These are phyloP conservation scores for Macaca mulatta DNA, from an alignment of 2,113 vertebrate species.

Conservation along the genomic window DNA sequence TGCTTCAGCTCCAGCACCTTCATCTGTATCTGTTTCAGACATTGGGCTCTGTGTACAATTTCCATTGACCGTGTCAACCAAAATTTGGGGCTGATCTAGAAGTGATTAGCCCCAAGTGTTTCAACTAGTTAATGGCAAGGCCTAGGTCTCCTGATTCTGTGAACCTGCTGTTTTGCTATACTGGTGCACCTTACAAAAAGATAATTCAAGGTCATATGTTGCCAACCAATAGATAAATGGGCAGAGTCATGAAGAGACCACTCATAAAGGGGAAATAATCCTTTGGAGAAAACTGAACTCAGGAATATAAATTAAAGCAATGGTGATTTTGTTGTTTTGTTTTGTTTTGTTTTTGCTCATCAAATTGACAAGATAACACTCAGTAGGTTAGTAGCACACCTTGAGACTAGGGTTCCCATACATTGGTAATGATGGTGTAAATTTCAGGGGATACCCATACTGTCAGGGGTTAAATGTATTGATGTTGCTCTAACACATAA, in stretches of 20 bases:
- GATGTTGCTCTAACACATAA: neutral
- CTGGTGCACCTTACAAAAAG: neutral
- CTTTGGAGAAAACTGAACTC: neutral
- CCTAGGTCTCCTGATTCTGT: neutral
- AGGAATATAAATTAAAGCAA: neutral
- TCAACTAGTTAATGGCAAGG: neutral
- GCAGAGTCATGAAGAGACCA: neutral
- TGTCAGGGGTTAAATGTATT: neutral
- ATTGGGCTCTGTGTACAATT: neutral
- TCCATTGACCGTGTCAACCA: neutral
- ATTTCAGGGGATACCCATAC: neutral
- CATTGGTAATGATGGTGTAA: neutral
- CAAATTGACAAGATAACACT: neutral
- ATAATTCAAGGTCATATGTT: neutral
- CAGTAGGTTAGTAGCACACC: neutral
- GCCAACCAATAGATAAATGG: neutral
- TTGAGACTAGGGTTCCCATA: neutral
- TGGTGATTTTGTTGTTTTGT: neutral
- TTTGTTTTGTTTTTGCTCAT: neutral
- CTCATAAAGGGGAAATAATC: neutral
- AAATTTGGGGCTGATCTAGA: neutral
- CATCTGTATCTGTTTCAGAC: neutral
- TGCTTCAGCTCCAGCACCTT: neutral
- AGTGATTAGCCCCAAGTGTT: neutral
- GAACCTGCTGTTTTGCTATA: neutral